Percentiles rank a stretch among this genome's conserved stretches.
phyloP scores from a whole-genome alignment of 1,140 invertebrate genomes.

The Trichomalopsis sarcophagae region DNA sequence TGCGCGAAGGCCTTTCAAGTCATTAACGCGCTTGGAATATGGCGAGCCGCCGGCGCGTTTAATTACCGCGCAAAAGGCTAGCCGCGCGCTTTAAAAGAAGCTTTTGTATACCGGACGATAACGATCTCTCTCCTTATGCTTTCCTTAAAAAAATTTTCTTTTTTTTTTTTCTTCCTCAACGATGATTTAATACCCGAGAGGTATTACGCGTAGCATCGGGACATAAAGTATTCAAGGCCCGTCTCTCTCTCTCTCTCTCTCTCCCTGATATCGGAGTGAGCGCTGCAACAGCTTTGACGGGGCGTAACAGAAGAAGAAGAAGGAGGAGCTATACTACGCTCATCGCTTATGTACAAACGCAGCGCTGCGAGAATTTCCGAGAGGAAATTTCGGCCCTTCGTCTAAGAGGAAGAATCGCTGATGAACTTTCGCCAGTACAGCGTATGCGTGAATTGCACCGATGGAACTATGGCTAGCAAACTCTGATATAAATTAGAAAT shows the following conservation, averaged over 20 bases:
- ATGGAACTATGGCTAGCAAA: no score
- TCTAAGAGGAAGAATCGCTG: not conserved
- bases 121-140: not conserved
- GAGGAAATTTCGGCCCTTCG: not conserved
- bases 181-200: no score
- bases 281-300: not conserved
- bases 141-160: not conserved
- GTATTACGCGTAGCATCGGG: not conserved
- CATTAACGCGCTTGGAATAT: constrained; percentile 3
- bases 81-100: not conserved
- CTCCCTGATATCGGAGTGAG: not conserved
- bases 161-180: no score
- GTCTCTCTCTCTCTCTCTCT: not conserved
- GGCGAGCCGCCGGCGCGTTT: not conserved
- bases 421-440: not conserved
- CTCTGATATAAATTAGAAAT: no score
- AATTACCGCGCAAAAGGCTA: not conserved
- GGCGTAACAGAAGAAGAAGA: not conserved
- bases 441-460: not conserved
- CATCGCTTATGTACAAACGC: not conserved
- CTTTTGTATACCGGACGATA: not conserved
- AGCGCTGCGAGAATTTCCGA: not conserved
- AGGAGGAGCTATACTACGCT: not conserved
- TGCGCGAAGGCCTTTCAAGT: not conserved
- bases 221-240: not conserved